Conservation (phyloP, 2,888 invertebrate genomes). For the Rhorus exstirpatorius region DNA sequence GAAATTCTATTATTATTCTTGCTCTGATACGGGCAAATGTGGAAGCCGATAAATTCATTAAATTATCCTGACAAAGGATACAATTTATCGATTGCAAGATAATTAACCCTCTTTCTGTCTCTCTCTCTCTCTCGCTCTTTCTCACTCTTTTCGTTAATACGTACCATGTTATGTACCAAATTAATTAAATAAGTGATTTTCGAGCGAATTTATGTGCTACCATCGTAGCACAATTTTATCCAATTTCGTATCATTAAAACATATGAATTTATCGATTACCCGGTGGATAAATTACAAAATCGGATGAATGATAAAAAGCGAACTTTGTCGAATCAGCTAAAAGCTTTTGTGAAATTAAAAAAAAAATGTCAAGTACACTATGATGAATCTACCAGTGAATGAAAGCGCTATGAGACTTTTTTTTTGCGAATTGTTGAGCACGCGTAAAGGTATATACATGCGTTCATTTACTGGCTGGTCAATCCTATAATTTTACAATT, state of each 20-base stretch:
- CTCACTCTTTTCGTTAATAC: slow-evolving; percentile 43
- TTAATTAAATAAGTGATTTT: slow-evolving; percentile 33
- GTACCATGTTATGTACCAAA: slow-evolving; percentile 31
- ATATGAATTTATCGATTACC: slow-evolving; percentile 2
- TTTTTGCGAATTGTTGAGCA: too few relatives aligned
- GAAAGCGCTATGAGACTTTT: too few relatives aligned
- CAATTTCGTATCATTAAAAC: neutral
- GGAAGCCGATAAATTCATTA: slow-evolving; percentile 21
- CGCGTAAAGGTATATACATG: too few relatives aligned
- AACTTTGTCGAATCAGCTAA: too few relatives aligned
- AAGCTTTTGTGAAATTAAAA: neutral
- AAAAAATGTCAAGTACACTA: too few relatives aligned
- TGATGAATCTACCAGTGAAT: too few relatives aligned
- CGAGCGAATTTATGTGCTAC: neutral
- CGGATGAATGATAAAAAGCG: too few relatives aligned
- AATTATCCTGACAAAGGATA: slow-evolving; percentile 14
- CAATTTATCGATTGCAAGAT: neutral
- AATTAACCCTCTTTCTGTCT: slow-evolving; percentile 27
- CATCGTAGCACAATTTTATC: neutral
- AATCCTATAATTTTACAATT: too few relatives aligned
- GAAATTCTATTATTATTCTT: slow-evolving; percentile 40
- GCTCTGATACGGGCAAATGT: neutral
- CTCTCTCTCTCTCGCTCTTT: too few relatives aligned
- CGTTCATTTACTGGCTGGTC: too few relatives aligned
- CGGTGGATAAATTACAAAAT: neutral